Evolutionary conservation across 2,113 vertebrate species (phyloP), one percentile per base, ranked within the genome.

Genomic region (Lepus americanus): DNA sequence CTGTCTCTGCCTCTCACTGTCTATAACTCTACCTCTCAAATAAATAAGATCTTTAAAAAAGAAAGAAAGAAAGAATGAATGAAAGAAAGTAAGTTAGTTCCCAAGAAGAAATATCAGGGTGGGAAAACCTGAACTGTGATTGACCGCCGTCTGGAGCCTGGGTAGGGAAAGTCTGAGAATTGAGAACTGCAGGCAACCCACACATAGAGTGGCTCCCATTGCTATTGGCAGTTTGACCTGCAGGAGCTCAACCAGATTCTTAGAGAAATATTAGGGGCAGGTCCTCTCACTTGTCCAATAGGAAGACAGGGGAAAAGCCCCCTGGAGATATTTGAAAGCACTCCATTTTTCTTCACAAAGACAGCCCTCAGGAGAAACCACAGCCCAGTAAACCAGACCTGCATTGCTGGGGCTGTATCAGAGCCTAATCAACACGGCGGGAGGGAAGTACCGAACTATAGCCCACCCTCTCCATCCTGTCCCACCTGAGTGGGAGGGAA

Each of bases 301-400:
- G 19, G 7, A 36, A 5, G 1, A 12, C 23, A 14, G 19, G n/a
- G 1, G n/a, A 36, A 5, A 44, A 23, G 2, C 13, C 22, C 6
- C 39, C 39, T 27, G 72, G 27, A 79, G 85, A 66, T 23, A 85
- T 1, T 1, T 31, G 39, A 77, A 64, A 31, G 17, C 6, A 7
- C 9, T 39, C 6, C 13, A 3, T 53, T 36, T 80, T 61, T 80
- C 73, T 72, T 51, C 55, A 78, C 6, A 61, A 51, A 29, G 31
- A 1, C 19, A 19, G 6, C 19, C 25, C 10, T 53, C 9, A 16
- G 11, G 12, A 51, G 29, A 44, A 44, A 61, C 44, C 44, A 44
- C 44, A 44, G 44, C 44, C 36, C 6, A 23, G 4, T 16, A 61
- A 16, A 29, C 22, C 51, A 19, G 3, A 77, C 51, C 36, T 79